phyloP scores from a whole-genome alignment of 2,797 vertebrate species.

The Myoxocephalus aenaeus region DNA sequence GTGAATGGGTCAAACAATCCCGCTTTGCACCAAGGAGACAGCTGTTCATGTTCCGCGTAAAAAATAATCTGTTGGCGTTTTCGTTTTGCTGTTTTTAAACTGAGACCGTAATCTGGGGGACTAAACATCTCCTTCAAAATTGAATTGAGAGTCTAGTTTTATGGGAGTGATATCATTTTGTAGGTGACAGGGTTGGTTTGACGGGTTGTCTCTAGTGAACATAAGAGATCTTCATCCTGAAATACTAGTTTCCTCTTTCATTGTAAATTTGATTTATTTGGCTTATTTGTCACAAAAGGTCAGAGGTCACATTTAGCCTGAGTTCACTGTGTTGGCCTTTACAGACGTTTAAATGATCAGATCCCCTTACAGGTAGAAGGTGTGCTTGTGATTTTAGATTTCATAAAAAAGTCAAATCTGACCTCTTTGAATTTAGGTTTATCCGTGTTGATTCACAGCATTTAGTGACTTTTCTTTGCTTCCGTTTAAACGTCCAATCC shows the following conservation, averaged over 20 bases:
- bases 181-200: not conserved
- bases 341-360: not conserved
- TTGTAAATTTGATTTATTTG: slow-evolving; percentile 2
- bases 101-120: not conserved
- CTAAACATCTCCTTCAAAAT: not conserved
- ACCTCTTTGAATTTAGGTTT: not conserved
- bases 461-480: not conserved
- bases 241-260: not conserved
- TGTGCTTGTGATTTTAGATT: not conserved
- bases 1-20: too few species aligned
- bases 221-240: not conserved
- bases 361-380: not conserved
- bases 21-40: too few species aligned
- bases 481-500: not conserved
- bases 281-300: not conserved
- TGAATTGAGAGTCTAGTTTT: not conserved
- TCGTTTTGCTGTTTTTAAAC: not conserved
- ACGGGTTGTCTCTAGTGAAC: not conserved
- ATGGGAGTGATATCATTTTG: not conserved
- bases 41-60: too few species aligned
- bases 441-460: not conserved
- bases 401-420: not conserved
- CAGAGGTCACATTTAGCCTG: not conserved
- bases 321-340: not conserved
- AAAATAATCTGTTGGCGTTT: too few species aligned